Percentiles rank a stretch among this genome's conserved stretches.
Evolutionary conservation across 2,797 vertebrate genomes (phyloP).

Genomic region (Microctenopoma steveboyesi): DNA sequence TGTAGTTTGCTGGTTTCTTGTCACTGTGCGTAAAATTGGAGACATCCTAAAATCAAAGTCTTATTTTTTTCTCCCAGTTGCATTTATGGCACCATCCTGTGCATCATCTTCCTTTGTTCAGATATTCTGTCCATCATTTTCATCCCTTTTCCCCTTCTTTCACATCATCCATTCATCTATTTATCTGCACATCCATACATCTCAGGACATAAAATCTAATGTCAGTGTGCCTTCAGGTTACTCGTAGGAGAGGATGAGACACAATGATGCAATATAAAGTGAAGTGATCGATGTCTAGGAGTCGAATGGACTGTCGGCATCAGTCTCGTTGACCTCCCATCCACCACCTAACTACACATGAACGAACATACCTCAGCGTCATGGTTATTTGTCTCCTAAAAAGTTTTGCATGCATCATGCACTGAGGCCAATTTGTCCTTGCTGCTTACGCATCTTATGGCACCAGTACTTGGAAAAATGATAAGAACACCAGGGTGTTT

Average conservation of each 20-base stretch:
- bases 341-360: slow-evolving; percentile 4
- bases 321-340: slow-evolving; percentile 9
- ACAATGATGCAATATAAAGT: slow-evolving; percentile 45
- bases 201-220: slow-evolving; percentile 50
- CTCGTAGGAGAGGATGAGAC: slow-evolving; percentile 31
- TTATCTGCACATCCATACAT: slow-evolving; percentile 43
- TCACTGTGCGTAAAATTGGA: neutral
- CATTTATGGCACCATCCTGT: neutral
- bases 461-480: slow-evolving; percentile 52
- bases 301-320: slow-evolving; percentile 31
- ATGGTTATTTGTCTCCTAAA: neutral
- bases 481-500: slow-evolving; percentile 53
- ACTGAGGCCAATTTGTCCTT: slow-evolving; percentile 13
- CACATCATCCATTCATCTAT: slow-evolving; percentile 33
- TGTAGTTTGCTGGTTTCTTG: neutral
- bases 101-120: slow-evolving; percentile 3
- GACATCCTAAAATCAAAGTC: slow-evolving; percentile 6
- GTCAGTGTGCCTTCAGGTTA: slow-evolving; percentile 58
- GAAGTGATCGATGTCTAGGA: slow-evolving; percentile 50
- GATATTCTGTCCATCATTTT: slow-evolving; percentile 24
- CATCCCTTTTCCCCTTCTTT: slow-evolving; percentile 30
- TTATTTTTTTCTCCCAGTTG: slow-evolving; percentile 2
- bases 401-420: slow-evolving; percentile 1
- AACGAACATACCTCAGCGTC: neutral
- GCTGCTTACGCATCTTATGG: slow-evolving; percentile 32